Base-by-base conservation (phyloP, 37 sponge, comb jelly and placozoan genomes). In the Beroe forskalii region DNA sequence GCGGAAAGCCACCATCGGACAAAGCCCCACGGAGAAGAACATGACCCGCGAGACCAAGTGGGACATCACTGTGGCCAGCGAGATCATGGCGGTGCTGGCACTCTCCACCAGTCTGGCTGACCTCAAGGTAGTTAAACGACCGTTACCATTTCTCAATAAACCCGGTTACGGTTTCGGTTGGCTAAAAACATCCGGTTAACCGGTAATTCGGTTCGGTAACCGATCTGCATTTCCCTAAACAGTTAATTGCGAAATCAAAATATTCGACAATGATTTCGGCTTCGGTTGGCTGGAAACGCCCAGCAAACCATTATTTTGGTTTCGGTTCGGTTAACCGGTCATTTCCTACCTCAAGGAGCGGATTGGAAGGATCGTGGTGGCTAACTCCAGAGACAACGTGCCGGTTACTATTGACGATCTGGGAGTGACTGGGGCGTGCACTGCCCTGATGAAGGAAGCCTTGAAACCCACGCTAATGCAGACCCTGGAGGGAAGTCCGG, bases 381-480 rank as follows among this genome's bases (percentile, higher is more conserved):
- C 94, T 55, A 94, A 93, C 91, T 91, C 89, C 67, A 90, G 61
- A 31, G 61, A 64, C 33, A 95, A 95, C 41, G 62, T 62, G 0
- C 93, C 99, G 24, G 93, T 98, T 14, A 96, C 97, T 39, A 94
- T 97, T 62, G 96, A 98, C 69, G 99, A 98, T 90, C 64, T 98
- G 0, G 94, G 95, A 30, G 93, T 96, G 39, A 92, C 92, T 38
- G 99, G 99, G 41, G 99, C 99, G 6, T 92, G 96, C 48, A 93
- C 99, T 67, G 99, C 96, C 38, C 92, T 98, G 0, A 92, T 98
- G 93, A 96, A 94, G 86, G 99, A 98, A 27, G 94, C 99, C 37
- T 94, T 98, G 76, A 94, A 94, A 62, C 99, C 99, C 32, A 98
- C 94, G 90, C 91, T 98, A 12, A 98, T 98, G 99, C 99, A 98